Percentiles rank a stretch among this genome's conserved stretches.
Conservation (phyloP, 2,888 invertebrate species). For the Drosophila conformis region DNA sequence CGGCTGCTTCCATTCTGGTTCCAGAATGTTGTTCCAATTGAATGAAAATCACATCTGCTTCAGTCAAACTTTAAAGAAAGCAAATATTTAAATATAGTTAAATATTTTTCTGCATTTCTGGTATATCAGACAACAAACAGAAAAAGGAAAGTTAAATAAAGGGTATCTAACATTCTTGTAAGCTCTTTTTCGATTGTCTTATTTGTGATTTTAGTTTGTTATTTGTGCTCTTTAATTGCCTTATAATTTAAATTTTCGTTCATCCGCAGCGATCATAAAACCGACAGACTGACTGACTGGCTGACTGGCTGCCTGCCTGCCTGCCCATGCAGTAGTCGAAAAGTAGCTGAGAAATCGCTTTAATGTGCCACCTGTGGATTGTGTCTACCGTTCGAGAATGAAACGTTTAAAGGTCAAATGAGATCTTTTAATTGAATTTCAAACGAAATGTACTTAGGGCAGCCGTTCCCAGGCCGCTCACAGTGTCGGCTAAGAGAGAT, state of each 20-base stretch:
- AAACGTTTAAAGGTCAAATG: slow-evolving; percentile 65
- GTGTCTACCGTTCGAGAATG: slow-evolving; percentile 41
- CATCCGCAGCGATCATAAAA: slow-evolving; percentile 48
- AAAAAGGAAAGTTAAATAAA: background rate
- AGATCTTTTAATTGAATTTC: slow-evolving; percentile 73
- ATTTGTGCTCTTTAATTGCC: slow-evolving; percentile 65
- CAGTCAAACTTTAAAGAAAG: background rate
- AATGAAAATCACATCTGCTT: background rate
- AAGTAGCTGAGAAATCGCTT: slow-evolving; percentile 44
- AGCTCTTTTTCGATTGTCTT: background rate
- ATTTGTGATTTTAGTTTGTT: slow-evolving; percentile 20
- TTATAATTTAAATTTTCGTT: slow-evolving; percentile 78
- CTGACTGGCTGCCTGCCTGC: slow-evolving; percentile 2
- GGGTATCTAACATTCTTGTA: slow-evolving; percentile 1
- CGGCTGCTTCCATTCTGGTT: background rate
- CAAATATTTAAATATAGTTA: background rate
- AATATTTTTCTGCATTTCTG: background rate
- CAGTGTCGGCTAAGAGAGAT: slow-evolving; percentile 2
- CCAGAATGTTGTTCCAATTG: background rate
- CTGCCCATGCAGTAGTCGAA: slow-evolving; percentile 63
- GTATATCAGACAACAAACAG: background rate
- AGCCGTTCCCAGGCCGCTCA: slow-evolving; percentile 5
- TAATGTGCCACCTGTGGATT: slow-evolving; percentile 53
- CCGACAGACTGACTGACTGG: slow-evolving; percentile 3
- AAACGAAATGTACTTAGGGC: slow-evolving; percentile 76